A percentile compares a stretch with the other conserved stretches of the same genome.
Conservation (phyloP, 1,140 invertebrate genomes). For the Meloidogyne chitwoodi region DNA sequence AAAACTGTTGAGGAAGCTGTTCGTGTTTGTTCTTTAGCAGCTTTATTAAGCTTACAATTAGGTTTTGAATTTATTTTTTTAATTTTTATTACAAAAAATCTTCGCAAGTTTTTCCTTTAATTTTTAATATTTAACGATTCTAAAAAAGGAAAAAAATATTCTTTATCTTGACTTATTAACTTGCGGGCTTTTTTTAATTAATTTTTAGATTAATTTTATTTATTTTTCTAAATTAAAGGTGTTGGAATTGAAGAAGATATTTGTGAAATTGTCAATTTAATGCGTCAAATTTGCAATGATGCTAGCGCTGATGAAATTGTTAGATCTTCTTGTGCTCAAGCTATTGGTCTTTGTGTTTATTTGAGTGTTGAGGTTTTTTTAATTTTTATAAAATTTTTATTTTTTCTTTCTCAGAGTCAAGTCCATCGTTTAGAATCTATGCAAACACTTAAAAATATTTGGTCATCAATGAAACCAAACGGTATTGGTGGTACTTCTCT, state of each 20-base stretch:
- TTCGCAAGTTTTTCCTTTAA: neutral
- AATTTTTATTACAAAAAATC: neutral
- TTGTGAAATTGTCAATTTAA: neutral
- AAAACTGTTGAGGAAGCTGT: slow-evolving; percentile 35
- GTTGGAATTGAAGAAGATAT: slow-evolving; percentile 30
- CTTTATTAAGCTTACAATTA: slow-evolving; percentile 32
- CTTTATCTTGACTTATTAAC: too few species aligned
- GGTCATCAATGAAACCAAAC: slow-evolving; percentile 27
- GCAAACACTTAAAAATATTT: slow-evolving; percentile 28
- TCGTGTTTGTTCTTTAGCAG: slow-evolving; percentile 32
- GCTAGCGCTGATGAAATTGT: slow-evolving; percentile 7
- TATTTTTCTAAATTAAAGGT: slow-evolving; percentile 15
- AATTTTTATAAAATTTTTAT: neutral
- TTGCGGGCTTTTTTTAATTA: too few species aligned
- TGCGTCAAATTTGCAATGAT: slow-evolving; percentile 18
- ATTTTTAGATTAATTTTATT: slow-evolving; percentile 13
- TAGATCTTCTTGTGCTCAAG: slow-evolving; percentile 31
- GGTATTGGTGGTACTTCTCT: slow-evolving; percentile 20
- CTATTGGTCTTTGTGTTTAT: slow-evolving; percentile 41
- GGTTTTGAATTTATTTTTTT: slow-evolving; percentile 16
- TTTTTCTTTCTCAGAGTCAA: neutral
- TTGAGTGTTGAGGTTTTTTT: slow-evolving; percentile 33
- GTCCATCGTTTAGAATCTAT: slow-evolving; percentile 32
- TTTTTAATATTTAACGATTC: neutral
- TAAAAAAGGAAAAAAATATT: too few species aligned